These are phyloP conservation scores for Magallana gigas DNA, from an alignment of 1,140 invertebrate species.

Conservation along the genomic window DNA sequence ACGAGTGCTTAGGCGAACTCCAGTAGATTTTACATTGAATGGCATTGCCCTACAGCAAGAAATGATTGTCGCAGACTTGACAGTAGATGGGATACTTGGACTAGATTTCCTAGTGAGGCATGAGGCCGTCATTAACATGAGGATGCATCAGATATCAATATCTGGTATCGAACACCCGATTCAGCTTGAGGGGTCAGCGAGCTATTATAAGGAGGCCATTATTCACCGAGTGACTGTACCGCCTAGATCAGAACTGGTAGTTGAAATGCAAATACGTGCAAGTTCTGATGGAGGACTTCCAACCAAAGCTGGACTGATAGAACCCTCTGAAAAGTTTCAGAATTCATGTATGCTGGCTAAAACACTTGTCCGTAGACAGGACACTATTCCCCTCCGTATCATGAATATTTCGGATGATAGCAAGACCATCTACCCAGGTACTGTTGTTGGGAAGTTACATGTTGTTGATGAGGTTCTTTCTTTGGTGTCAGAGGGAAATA, in stretches of 20 bases:
- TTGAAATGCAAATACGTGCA: no score
- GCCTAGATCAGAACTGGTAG: no score
- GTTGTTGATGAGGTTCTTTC: constrained; percentile 21
- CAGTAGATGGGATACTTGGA: constrained; percentile 43
- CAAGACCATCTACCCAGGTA: constrained; percentile 34
- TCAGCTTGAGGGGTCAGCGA: constrained; percentile 35
- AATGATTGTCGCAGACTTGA: constrained; percentile 40
- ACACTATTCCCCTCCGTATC: constrained; percentile 35
- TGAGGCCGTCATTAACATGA: constrained; percentile 14
- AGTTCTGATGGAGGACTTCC: no score
- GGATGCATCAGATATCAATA: constrained; percentile 2
- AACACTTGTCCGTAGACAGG: constrained; percentile 10
- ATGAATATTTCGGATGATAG: constrained; percentile 43
- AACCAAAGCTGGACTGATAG: no score
- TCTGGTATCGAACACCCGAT: neutral
- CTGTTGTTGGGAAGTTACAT: constrained; percentile 31
- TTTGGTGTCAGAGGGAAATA: constrained; percentile 18
- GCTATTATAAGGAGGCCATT: constrained; percentile 30
- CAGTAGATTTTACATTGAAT: neutral
- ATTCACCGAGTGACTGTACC: neutral
- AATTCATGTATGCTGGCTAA: neutral
- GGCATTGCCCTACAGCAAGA: neutral
- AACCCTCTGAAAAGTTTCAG: no score
- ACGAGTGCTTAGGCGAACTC: neutral
- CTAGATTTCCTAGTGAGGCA: constrained; percentile 33